Conservation (phyloP, 1,140 invertebrate genomes). For the Pantala flavescens region DNA sequence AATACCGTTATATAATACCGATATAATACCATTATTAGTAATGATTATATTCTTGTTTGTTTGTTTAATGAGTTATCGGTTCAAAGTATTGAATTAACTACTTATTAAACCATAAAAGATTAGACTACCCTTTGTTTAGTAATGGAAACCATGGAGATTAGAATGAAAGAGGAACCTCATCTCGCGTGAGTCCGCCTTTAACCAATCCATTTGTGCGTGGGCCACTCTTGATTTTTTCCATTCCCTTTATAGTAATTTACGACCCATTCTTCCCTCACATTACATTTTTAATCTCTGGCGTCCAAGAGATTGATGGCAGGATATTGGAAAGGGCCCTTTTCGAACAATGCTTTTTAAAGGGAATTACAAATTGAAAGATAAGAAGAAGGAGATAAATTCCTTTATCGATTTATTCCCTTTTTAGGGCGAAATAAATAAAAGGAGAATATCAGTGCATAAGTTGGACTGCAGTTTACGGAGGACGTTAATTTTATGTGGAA, state of each 20-base stretch:
- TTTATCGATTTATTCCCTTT: background rate
- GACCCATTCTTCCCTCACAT: background rate
- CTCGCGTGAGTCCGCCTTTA: background rate
- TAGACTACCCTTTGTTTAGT: no score
- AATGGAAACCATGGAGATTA: background rate
- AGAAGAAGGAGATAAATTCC: background rate
- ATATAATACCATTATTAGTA: no score
- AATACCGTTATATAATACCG: no score
- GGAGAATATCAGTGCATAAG: no score
- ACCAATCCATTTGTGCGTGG: slow-evolving; percentile 3
- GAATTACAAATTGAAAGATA: slow-evolving; percentile 8
- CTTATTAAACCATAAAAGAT: no score
- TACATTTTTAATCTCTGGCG: background rate
- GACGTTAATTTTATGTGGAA: no score
- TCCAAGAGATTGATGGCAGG: background rate
- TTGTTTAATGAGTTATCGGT: no score
- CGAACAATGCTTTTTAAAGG: background rate
- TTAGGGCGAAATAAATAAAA: no score
- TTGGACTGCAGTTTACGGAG: no score
- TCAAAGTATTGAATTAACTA: no score
- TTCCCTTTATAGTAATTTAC: background rate
- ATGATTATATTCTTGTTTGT: no score
- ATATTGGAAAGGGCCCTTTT: slow-evolving; percentile 1
- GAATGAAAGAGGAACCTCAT: background rate
- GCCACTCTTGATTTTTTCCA: background rate